Evolutionary conservation across 2,113 vertebrate genomes (phyloP).

Genomic region (Ivindomyrus marchei): DNA sequence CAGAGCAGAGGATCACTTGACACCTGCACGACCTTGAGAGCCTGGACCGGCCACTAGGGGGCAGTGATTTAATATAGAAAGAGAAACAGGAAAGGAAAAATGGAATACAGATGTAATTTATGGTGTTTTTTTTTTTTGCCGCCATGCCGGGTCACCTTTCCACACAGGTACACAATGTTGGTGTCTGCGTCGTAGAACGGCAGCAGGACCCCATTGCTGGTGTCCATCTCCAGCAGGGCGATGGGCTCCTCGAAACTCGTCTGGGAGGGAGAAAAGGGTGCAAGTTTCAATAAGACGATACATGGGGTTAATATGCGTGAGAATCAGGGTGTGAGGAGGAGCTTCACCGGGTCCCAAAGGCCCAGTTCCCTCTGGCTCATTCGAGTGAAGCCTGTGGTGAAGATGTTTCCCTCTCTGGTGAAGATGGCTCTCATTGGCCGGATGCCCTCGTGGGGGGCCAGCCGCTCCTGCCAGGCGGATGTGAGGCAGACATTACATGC

Average conservation of each 20-base stretch:
- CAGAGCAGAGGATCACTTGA: background rate
- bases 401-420: constrained; percentile 89
- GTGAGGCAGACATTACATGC: constrained; percentile 12
- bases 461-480: constrained; percentile 67
- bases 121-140: background rate
- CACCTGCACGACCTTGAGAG: background rate
- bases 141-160: constrained; percentile 70
- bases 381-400: constrained; percentile 96
- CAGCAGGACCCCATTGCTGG: constrained; percentile 89
- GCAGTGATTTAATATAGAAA: background rate
- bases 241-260: constrained; percentile 93
- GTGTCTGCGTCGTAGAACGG: constrained; percentile 91
- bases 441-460: constrained; percentile 92
- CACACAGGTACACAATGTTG: constrained; percentile 89
- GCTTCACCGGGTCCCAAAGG: constrained; percentile 92
- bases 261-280: constrained; percentile 44
- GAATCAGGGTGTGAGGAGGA: background rate
- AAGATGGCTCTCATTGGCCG: constrained; percentile 93
- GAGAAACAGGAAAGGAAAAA: background rate
- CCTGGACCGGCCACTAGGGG: background rate
- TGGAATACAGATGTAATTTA: background rate
- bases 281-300: constrained; percentile 10
- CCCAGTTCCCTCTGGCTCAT: constrained; percentile 98
- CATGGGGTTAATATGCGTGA: background rate
- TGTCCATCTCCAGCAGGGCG: constrained; percentile 92